A percentile compares a stretch with the other conserved stretches of the same genome.
phyloP scores from a whole-genome alignment of 2,113 vertebrate genomes.

The Pipra filicauda region DNA sequence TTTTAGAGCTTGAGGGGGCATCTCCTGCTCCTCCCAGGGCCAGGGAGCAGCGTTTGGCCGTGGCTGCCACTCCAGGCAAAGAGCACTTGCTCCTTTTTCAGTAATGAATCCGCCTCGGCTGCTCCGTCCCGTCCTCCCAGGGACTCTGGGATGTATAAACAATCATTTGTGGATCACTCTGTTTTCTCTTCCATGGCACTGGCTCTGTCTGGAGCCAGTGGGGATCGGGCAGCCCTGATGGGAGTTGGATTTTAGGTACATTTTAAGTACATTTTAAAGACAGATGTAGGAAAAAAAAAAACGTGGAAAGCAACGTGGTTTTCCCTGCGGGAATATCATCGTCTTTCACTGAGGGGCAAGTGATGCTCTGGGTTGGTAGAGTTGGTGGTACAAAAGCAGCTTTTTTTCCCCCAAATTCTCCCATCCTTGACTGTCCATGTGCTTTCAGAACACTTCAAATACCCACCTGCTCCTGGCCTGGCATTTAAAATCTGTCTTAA shows the following conservation, averaged over 20 bases:
- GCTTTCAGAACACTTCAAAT: not conserved
- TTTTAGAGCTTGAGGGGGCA: not conserved
- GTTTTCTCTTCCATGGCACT: not conserved
- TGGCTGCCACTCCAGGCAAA: not conserved
- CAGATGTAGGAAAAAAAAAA: too few species aligned
- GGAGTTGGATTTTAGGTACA: not conserved
- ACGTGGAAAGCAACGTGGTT: not conserved
- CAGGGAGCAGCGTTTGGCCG: not conserved
- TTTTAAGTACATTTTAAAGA: not conserved
- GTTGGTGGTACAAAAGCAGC: not conserved
- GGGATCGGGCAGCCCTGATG: not conserved
- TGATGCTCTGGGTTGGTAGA: not conserved
- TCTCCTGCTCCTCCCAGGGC: not conserved
- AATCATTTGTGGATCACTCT: not conserved
- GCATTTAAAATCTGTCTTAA: not conserved
- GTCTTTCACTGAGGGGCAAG: not conserved
- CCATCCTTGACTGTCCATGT: accelerated
- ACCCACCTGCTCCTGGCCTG: not conserved
- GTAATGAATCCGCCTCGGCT: not conserved
- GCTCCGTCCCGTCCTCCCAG: not conserved
- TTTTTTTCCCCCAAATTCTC: not conserved
- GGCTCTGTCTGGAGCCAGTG: not conserved
- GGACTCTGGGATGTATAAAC: not conserved
- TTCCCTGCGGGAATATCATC: not conserved
- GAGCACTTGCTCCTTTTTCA: constrained; percentile 27